Conservation (phyloP, 2,113 vertebrate species). For the Tragelaphus strepsiceros region DNA sequence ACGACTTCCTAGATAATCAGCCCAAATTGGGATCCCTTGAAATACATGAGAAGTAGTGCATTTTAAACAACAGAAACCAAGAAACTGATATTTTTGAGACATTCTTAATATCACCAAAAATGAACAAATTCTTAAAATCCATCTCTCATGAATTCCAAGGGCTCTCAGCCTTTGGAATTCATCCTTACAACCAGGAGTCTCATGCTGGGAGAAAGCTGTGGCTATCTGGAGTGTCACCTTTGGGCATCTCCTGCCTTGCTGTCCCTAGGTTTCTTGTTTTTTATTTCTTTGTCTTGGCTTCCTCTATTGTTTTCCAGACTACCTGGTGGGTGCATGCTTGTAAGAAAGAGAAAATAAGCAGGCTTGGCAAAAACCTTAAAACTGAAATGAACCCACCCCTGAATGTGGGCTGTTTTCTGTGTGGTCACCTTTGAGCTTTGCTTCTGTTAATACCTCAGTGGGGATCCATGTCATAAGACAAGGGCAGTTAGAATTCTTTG, state of each 20-base stretch:
- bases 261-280: background rate
- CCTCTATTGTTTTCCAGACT: background rate
- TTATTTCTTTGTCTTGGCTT: background rate
- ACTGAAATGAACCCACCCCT: background rate
- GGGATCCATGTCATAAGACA: background rate
- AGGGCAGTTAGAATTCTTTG: background rate
- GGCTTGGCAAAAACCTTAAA: conserved; percentile 9
- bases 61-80: conserved; percentile 20
- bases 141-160: background rate
- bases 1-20: background rate
- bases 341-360: conserved; percentile 23
- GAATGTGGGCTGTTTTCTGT: background rate
- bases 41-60: background rate
- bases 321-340: background rate
- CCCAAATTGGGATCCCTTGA: background rate
- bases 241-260: background rate
- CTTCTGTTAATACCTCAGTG: background rate
- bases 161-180: background rate
- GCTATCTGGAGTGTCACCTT: background rate
- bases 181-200: background rate
- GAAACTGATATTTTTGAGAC: background rate
- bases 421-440: background rate
- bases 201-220: background rate
- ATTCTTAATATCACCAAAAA: background rate
- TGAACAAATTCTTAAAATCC: background rate